Percentiles rank a stretch among this genome's conserved stretches.
phyloP scores from a whole-genome alignment of 1,140 invertebrate genomes.

The Brachionus rubens region DNA sequence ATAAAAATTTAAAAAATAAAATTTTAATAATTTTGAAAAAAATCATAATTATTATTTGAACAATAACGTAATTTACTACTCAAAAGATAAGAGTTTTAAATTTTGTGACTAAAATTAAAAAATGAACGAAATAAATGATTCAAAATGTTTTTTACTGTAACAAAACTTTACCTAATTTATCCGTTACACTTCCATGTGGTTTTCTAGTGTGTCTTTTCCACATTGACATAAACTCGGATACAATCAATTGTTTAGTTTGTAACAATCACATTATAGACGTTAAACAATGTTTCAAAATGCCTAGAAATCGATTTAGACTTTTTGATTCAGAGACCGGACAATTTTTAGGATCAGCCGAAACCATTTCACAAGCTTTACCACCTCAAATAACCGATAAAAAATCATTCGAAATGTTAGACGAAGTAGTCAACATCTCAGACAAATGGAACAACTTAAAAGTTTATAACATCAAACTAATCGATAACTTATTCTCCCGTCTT shows the following conservation, averaged over 20 bases:
- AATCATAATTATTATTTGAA: too few relatives aligned
- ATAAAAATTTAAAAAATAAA: too few relatives aligned
- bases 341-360: neutral
- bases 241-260: neutral
- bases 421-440: too few relatives aligned
- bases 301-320: neutral
- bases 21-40: too few relatives aligned
- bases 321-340: neutral
- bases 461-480: neutral
- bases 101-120: too few relatives aligned
- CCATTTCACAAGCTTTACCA: neutral
- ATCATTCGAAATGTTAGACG: too few relatives aligned
- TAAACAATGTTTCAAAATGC: neutral
- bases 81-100: too few relatives aligned
- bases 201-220: neutral
- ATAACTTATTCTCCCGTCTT: neutral
- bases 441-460: neutral
- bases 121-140: neutral
- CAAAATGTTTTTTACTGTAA: slow-evolving; percentile 10
- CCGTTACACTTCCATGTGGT: neutral
- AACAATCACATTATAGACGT: neutral
- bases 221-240: neutral
- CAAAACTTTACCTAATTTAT: neutral
- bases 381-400: too few relatives aligned
- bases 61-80: too few relatives aligned